phyloP scores from a whole-genome alignment of 1,140 invertebrate genomes.

The Spodoptera frugiperda region DNA sequence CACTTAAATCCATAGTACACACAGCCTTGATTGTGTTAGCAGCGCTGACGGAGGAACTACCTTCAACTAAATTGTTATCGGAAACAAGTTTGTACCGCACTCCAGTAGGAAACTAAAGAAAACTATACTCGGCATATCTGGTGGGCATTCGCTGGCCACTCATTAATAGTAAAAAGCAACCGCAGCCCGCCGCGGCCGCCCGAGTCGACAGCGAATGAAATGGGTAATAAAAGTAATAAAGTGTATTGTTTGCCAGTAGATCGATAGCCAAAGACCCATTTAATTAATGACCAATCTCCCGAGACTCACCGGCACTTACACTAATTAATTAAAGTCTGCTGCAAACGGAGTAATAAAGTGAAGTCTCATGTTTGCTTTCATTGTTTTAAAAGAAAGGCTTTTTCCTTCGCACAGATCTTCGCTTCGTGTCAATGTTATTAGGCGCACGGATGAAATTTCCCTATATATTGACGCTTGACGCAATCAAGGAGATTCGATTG shows the following conservation, averaged over 20 bases:
- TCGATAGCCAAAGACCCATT: constrained; percentile 75
- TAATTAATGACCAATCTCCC: constrained; percentile 83
- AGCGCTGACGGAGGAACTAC: constrained; percentile 25
- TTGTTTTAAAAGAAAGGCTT: constrained; percentile 61
- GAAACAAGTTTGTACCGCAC: background rate
- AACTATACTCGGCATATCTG: constrained; percentile 26
- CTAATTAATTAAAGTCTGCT: constrained; percentile 79
- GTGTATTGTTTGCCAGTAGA: constrained; percentile 77
- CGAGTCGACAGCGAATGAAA: constrained; percentile 63
- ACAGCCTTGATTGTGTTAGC: constrained; percentile 28
- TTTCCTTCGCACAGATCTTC: constrained; percentile 32
- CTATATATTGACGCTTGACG: constrained; percentile 55
- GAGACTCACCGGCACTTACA: constrained; percentile 81
- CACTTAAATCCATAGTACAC: constrained; percentile 32
- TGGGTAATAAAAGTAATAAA: constrained; percentile 78
- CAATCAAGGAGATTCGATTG: constrained; percentile 63
- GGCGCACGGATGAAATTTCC: constrained; percentile 54
- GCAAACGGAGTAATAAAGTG: constrained; percentile 71
- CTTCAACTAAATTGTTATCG: constrained; percentile 34
- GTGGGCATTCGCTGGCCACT: constrained; percentile 41
- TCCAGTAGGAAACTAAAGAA: constrained; percentile 13
- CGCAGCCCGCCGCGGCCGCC: constrained; percentile 48
- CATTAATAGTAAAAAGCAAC: constrained; percentile 67
- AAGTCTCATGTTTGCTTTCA: constrained; percentile 67
- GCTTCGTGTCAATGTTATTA: constrained; percentile 40